A percentile compares a stretch with the other conserved stretches of the same genome.
These are phyloP conservation scores for Sylvia atricapilla DNA, from an alignment of 2,113 vertebrate genomes.

Conservation along the genomic window DNA sequence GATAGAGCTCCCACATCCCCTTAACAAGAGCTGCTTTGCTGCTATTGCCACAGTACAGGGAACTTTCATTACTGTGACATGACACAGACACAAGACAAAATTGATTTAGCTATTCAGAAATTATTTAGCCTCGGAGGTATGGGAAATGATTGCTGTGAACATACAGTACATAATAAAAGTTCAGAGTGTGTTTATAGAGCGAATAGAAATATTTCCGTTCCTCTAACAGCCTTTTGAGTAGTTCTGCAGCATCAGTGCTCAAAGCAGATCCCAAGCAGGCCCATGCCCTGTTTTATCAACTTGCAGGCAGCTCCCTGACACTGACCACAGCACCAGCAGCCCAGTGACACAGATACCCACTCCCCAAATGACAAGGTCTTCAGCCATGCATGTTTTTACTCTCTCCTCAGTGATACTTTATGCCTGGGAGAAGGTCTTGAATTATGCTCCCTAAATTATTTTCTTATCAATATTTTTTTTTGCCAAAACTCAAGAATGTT, in stretches of 20 bases:
- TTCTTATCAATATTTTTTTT: neutral
- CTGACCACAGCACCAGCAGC: neutral
- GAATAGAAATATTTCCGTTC: neutral
- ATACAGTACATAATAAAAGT: conserved; percentile 9
- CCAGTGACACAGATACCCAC: neutral
- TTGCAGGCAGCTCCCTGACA: neutral
- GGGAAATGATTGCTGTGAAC: conserved; percentile 33
- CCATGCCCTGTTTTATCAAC: neutral
- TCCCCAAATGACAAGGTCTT: neutral
- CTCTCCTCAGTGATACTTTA: neutral
- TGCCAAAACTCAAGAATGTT: neutral
- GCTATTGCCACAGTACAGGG: neutral
- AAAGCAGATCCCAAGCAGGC: neutral
- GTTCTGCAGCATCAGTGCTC: neutral
- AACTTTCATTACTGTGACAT: conserved; percentile 26
- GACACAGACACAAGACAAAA: conserved; percentile 39
- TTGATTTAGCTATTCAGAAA: conserved; percentile 49
- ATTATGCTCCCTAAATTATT: neutral
- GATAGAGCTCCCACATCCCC: neutral
- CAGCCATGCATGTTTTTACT: neutral
- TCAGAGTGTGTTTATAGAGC: conserved; percentile 7
- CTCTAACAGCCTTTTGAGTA: neutral
- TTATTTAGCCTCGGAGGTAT: conserved; percentile 38
- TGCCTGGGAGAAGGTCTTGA: neutral
- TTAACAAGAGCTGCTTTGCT: neutral